Conservation (phyloP, 2,113 vertebrate genomes). For the Passer domesticus region DNA sequence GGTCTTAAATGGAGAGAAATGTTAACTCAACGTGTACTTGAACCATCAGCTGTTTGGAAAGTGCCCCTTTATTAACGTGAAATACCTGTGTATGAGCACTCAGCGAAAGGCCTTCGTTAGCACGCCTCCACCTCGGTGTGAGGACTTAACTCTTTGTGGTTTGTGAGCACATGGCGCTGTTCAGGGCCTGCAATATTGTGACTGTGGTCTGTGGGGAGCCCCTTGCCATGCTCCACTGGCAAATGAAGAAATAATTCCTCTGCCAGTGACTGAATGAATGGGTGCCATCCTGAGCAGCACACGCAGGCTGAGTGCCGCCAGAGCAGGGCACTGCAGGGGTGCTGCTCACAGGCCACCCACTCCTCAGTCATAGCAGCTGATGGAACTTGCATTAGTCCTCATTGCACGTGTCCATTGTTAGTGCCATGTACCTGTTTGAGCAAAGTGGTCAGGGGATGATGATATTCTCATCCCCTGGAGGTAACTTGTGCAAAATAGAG, state of each 20-base stretch:
- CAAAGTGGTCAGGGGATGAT: not conserved
- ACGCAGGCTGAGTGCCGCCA: not conserved
- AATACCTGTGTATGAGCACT: not conserved
- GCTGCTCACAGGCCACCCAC: not conserved
- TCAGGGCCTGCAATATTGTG: accelerated
- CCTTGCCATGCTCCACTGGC: not conserved
- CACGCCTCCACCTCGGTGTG: not conserved
- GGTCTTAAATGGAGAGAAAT: constrained; percentile 50
- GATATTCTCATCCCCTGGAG: not conserved
- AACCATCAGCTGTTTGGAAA: constrained; percentile 50
- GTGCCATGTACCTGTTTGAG: not conserved
- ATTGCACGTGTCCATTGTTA: accelerated
- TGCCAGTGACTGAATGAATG: not conserved
- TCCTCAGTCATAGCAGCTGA: not conserved
- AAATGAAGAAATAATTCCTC: not conserved
- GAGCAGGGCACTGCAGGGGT: not conserved
- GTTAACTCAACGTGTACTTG: constrained; percentile 61
- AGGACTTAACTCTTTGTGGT: not conserved
- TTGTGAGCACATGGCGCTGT: not conserved
- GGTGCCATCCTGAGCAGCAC: not conserved
- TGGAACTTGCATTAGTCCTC: not conserved
- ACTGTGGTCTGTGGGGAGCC: not conserved
- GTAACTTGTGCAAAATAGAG: not conserved
- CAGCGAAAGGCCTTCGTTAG: not conserved
- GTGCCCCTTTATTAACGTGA: not conserved